Percentiles rank a stretch among this genome's conserved stretches.
phyloP scores from a whole-genome alignment of 2,113 vertebrate species.

The Platysternon megacephalum region DNA sequence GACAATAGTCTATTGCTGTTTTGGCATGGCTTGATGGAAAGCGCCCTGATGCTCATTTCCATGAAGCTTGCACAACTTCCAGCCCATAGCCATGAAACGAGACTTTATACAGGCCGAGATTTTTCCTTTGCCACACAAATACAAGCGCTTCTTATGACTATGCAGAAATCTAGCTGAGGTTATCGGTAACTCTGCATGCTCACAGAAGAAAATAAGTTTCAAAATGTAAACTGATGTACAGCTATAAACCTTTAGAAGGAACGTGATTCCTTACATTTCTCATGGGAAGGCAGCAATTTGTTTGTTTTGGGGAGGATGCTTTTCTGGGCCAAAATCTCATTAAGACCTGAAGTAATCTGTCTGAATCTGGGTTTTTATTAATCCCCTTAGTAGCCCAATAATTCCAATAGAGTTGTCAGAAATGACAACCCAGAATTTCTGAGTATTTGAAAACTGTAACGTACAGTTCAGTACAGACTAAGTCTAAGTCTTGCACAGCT shows the following conservation, averaged over 20 bases:
- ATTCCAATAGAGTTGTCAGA: not conserved
- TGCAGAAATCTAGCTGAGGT: not conserved
- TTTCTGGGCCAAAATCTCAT: not conserved
- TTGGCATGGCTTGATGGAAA: not conserved
- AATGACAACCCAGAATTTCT: not conserved
- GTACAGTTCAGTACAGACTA: not conserved
- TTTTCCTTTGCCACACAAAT: not conserved
- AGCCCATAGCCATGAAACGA: not conserved
- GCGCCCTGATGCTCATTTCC: not conserved
- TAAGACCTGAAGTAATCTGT: not conserved
- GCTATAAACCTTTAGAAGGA: not conserved
- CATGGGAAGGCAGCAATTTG: not conserved
- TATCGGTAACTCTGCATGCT: not conserved
- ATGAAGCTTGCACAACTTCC: not conserved
- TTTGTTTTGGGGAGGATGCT: not conserved
- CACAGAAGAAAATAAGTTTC: not conserved
- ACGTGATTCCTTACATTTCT: not conserved
- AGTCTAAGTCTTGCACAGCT: slow-evolving; percentile 40
- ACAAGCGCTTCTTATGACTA: not conserved
- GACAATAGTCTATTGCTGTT: not conserved
- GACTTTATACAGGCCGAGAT: not conserved
- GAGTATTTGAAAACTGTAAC: slow-evolving; percentile 22
- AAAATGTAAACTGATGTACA: not conserved
- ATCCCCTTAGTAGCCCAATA: not conserved
- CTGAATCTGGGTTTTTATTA: not conserved